Base-by-base conservation (phyloP, 2,113 vertebrate species). In the Turdus rufiventris region DNA sequence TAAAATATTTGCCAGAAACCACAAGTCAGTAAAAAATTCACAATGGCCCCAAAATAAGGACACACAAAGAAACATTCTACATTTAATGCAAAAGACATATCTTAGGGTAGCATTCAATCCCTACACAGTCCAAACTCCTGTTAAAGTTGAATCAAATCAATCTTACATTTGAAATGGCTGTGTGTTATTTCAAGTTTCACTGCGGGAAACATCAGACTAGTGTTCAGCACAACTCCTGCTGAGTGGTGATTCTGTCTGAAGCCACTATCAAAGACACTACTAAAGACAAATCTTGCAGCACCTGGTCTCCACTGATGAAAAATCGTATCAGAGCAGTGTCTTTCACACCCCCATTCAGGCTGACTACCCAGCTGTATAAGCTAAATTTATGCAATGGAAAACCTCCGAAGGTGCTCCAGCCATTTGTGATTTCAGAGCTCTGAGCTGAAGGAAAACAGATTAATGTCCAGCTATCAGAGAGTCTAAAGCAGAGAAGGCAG, bases 51-150 rank as follows among this genome's bases (percentile, higher is more conserved):
- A 71, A 95, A 92, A 71, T 40, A 89, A 89, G 54, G 18, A 89
- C 24, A 61, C 31, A 50, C 50, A 85, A 91, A 94, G 21, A 88
- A 96, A 50, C 17, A 79, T 33, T 91, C 48, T 25, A 91, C 70
- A 79, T 63, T 72, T 85, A 94, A 82, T 70, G 73, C 33, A 89
- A 89, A 85, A 82, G 42, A 91, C 60, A 31, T 29, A 67, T 78
- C 66, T 75, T 47, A 93, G 34, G 50, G 54, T 92, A 94, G 36
- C 40, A 91, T 66, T 85, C 88, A 96, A 92, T 88, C 87, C 85
- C 63, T 90, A 95, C 56, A 60, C 93, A 97, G 94, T 29, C 71
- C 51, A 96, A 95, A 96, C 91, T 96, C 96, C 88, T 96, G 95
- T 93, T 95, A 96, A 93, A 89, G 94, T 73, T 38, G 62, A 76